These are phyloP conservation scores for Acronicta leporina DNA, from an alignment of 2,888 invertebrate species.

Conservation along the genomic window DNA sequence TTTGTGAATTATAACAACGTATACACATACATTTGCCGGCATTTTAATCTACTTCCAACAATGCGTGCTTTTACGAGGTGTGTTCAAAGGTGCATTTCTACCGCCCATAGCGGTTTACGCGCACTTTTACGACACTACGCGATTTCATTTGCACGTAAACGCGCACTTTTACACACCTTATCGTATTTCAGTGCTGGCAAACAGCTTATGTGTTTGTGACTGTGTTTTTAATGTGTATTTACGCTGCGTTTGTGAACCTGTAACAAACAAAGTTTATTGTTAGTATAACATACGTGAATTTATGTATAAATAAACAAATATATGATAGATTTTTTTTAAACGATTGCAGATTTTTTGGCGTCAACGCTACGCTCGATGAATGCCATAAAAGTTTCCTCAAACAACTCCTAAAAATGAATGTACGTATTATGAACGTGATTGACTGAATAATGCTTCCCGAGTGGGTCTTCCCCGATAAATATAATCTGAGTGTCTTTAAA, in stretches of 20 bases:
- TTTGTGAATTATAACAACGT: background rate
- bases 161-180: constrained; percentile 25
- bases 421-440: too few relatives aligned
- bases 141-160: constrained; percentile 46
- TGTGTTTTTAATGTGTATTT: constrained; percentile 18
- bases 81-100: constrained; percentile 16
- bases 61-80: constrained; percentile 10
- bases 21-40: background rate
- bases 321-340: too few relatives aligned
- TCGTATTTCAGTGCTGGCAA: constrained; percentile 17
- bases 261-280: constrained; percentile 38
- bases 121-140: constrained; percentile 32
- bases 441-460: too few relatives aligned
- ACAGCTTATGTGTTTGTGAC: constrained; percentile 8
- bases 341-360: too few relatives aligned
- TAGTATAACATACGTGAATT: background rate
- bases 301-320: background rate
- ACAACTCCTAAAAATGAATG: too few relatives aligned
- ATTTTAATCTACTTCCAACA: background rate
- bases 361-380: too few relatives aligned
- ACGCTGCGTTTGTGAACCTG: constrained; percentile 29
- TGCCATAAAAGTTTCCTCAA: too few relatives aligned
- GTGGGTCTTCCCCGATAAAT: too few relatives aligned
- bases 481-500: too few relatives aligned
- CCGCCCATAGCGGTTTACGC: constrained; percentile 21